phyloP scores from a whole-genome alignment of 2,888 invertebrate genomes.

The Sinelater perroti region DNA sequence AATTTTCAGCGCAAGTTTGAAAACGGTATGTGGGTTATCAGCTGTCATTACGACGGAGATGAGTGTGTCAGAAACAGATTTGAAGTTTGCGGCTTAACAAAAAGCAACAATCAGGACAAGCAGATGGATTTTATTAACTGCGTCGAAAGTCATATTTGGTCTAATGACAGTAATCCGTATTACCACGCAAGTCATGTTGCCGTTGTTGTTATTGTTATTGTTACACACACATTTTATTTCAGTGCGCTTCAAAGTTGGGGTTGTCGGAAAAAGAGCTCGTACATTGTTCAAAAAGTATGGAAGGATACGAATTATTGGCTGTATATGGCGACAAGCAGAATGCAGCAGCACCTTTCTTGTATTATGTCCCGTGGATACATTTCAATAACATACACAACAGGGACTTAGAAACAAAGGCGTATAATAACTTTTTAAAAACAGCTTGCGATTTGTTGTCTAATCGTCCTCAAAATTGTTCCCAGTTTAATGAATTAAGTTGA shows the following conservation, averaged over 20 bases:
- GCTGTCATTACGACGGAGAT: conserved; percentile 61
- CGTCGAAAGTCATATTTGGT: no score
- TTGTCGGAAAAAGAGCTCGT: background rate
- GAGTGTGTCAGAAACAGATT: conserved; percentile 63
- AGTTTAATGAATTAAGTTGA: no score
- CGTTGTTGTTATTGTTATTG: no score
- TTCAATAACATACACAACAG: background rate
- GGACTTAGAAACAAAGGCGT: background rate
- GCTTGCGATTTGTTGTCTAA: background rate
- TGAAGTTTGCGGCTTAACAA: conserved; percentile 61
- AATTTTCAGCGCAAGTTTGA: background rate
- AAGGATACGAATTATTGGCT: conserved; percentile 44
- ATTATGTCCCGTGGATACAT: background rate
- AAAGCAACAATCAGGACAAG: conserved; percentile 45
- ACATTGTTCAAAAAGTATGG: background rate
- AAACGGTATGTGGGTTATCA: conserved; percentile 32
- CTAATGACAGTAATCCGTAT: no score
- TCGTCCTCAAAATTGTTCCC: background rate
- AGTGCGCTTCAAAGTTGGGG: background rate
- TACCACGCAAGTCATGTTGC: no score
- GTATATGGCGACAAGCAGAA: conserved; percentile 49
- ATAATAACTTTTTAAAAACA: background rate
- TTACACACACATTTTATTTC: no score
- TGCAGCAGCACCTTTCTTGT: background rate
- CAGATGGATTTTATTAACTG: conserved; percentile 57